Conservation (phyloP, 2,888 invertebrate genomes). For the Saturnia japonica region DNA sequence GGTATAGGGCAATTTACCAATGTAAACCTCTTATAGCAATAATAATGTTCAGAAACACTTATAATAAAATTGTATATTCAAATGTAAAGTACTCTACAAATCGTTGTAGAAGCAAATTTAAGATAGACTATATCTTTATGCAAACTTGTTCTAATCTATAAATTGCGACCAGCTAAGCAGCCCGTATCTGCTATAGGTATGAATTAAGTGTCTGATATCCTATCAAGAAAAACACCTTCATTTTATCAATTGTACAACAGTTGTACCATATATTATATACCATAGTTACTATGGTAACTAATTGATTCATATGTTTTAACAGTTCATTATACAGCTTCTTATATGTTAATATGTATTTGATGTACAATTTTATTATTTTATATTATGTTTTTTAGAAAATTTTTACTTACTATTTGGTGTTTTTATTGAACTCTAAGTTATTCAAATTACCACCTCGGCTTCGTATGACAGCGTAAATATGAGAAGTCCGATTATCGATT, state of each 20-base stretch:
- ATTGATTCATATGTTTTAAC: neutral
- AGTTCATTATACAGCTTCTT: neutral
- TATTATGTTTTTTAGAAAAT: too few species aligned
- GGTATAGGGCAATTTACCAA: conserved; percentile 34
- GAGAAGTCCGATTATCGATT: too few species aligned
- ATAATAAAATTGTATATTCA: neutral
- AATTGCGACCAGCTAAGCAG: neutral
- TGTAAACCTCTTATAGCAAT: neutral
- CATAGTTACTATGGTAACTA: neutral
- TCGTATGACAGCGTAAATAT: too few species aligned
- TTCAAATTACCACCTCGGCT: too few species aligned
- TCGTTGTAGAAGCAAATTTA: neutral
- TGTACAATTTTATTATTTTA: too few species aligned
- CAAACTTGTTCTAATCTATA: neutral
- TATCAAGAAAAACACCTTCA: neutral
- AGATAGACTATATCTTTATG: neutral
- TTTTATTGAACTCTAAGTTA: too few species aligned
- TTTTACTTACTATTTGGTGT: too few species aligned
- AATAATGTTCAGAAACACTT: neutral
- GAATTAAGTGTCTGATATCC: neutral
- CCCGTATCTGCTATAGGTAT: neutral
- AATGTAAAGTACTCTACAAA: neutral
- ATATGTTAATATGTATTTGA: neutral
- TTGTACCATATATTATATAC: too few species aligned
- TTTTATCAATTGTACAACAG: neutral